Evolutionary conservation across 2,113 vertebrate species (phyloP).

Genomic region (Phodopus roborovskii): DNA sequence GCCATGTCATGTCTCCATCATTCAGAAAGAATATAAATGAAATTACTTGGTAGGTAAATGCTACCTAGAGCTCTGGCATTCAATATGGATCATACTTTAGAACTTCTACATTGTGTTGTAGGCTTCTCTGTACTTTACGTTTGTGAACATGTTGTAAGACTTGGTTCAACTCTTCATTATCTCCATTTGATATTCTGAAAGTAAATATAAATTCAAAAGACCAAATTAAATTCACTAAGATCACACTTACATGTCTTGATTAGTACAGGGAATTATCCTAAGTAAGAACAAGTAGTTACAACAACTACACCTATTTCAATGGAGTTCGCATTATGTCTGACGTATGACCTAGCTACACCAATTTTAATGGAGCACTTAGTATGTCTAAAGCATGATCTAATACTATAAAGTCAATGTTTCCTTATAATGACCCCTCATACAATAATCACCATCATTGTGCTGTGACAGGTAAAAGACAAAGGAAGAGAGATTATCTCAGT

Average conservation of each 20-base stretch:
- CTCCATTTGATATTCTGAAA: not conserved
- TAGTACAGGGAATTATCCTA: not conserved
- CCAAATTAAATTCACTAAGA: not conserved
- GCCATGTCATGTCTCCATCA: not conserved
- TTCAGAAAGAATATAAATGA: not conserved
- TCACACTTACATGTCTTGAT: not conserved
- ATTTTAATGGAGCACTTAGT: not conserved
- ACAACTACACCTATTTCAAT: not conserved
- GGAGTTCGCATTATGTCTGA: too few relatives aligned
- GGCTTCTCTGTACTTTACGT: not conserved
- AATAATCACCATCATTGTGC: not conserved
- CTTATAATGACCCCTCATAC: not conserved
- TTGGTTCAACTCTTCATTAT: not conserved
- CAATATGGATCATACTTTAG: not conserved
- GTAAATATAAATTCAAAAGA: not conserved
- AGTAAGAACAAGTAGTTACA: not conserved
- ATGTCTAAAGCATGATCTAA: not conserved
- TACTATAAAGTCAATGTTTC: not conserved
- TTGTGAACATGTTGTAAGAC: conserved; percentile 8
- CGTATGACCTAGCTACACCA: not conserved
- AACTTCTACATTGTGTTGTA: not conserved
- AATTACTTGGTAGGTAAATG: not conserved
- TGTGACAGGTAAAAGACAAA: not conserved
- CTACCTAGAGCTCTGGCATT: not conserved
- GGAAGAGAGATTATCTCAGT: not conserved